phyloP scores from a whole-genome alignment of 2,888 invertebrate species.

The Lasioglossum pauxillum region DNA sequence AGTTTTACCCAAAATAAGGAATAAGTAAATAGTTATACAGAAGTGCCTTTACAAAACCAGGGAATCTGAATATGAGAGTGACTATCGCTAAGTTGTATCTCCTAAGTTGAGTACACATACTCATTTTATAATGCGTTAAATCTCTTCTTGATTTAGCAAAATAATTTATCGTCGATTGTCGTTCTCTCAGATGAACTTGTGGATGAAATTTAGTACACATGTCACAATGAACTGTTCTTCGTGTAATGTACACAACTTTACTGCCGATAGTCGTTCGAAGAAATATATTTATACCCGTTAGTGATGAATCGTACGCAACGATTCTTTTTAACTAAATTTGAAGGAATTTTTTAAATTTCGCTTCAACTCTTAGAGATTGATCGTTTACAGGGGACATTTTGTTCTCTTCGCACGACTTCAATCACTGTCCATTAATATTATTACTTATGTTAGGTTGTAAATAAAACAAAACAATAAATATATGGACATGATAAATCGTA shows the following conservation, averaged over 20 bases:
- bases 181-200: conserved; percentile 67
- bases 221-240: conserved; percentile 69
- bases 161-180: conserved; percentile 66
- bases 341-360: conserved; percentile 46
- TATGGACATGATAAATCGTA: conserved; percentile 54
- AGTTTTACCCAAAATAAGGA: conserved; percentile 63
- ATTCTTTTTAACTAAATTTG: conserved; percentile 48
- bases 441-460: conserved; percentile 80
- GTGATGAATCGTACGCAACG: conserved; percentile 28
- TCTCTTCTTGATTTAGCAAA: conserved; percentile 48
- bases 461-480: conserved; percentile 75
- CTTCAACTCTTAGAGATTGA: conserved; percentile 23
- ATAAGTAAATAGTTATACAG: conserved; percentile 73
- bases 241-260: conserved; percentile 77
- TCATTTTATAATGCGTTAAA: conserved; percentile 32
- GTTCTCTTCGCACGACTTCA: conserved; percentile 77
- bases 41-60: conserved; percentile 81
- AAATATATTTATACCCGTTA: conserved; percentile 65
- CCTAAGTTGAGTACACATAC: conserved; percentile 31
- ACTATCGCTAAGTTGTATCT: conserved; percentile 53
- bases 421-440: conserved; percentile 79
- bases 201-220: conserved; percentile 66
- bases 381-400: conserved; percentile 54
- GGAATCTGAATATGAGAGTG: conserved; percentile 73
- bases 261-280: conserved; percentile 77